Base-by-base conservation (phyloP, 2,797 vertebrate species). In the Anguilla pacifica region DNA sequence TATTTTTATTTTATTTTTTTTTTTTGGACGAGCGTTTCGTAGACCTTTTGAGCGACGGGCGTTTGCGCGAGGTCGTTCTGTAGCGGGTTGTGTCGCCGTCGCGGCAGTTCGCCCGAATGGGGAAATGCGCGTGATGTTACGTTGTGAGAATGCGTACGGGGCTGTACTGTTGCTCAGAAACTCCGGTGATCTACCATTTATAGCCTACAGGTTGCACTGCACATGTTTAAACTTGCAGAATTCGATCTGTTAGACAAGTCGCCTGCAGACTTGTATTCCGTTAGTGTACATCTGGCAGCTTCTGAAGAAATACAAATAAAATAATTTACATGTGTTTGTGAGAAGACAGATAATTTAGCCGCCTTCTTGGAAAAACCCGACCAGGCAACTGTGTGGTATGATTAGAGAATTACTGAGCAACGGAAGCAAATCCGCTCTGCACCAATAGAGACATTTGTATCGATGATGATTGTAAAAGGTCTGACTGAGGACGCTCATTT, bases 1-100 rank as follows among this genome's bases (percentile, higher is more conserved):
- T 15, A 15, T 59, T 59, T 59, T 59, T 17, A 2, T 64, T 64
- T 64, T 25, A 1, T 64, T 25, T 64, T 25, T 67, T n/a, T 67
- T n/a, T 86, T 90, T 89, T 88, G 17, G 64, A 55, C 86, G 81
- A 85, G 87, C 86, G 81, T 89, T 90, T 85, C 74, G 85, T 87
- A 86, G 83, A 91, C 88, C 86, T 87, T 88, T 28, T 86, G 35
- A 84, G 79, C 64, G 51, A 67, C 67, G 77, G 43, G 39, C 64
- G 6, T 39, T 55, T 87, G 11, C 31, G 17, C 57, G 31, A 67
- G 64, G 59, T 85, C 64, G n/a, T 35, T 70, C 81, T 28, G 31
- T 72, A 53, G 6, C 57, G 59, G 31, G 19, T 72, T 25, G 67
- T 72, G 9, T 39, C 83, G 28, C 64, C 49, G 13, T 51, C 59